Conservation (phyloP, 1,140 invertebrate genomes). For the Dysdera silvatica region DNA sequence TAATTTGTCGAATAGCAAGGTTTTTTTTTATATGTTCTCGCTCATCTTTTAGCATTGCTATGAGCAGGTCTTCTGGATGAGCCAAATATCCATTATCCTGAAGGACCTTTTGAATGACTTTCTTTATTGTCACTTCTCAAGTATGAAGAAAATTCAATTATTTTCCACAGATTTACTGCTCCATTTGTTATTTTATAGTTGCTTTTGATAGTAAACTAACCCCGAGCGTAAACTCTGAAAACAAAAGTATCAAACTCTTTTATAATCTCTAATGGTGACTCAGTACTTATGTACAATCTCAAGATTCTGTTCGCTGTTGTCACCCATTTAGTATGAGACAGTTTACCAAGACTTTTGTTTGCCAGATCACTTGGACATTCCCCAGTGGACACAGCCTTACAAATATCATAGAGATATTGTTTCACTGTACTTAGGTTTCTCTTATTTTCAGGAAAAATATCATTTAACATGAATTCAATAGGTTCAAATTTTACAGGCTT, state of each 20-base stretch:
- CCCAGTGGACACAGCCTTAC: background rate
- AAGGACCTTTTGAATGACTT: too few relatives aligned
- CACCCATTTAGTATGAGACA: background rate
- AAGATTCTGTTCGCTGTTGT: background rate
- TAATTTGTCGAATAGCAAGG: too few relatives aligned
- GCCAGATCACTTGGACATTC: background rate
- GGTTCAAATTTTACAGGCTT: background rate
- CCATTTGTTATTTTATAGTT: too few relatives aligned
- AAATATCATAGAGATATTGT: conserved; percentile 5
- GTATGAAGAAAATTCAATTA: too few relatives aligned
- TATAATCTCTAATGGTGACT: background rate
- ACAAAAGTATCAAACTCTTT: background rate
- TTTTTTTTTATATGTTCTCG: too few relatives aligned
- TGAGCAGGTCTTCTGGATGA: too few relatives aligned
- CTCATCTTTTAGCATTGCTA: too few relatives aligned
- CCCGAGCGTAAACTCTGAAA: background rate
- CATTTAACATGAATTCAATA: background rate
- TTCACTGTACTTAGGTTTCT: background rate
- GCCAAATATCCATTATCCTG: too few relatives aligned
- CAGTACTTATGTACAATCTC: background rate
- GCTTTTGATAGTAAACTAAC: background rate
- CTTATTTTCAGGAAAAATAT: too few relatives aligned
- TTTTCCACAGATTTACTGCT: too few relatives aligned
- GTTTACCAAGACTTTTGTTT: background rate
- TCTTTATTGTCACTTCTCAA: too few relatives aligned